Evolutionary conservation across 1,140 invertebrate genomes (phyloP), one percentile per base, ranked within the genome.

Genomic region (Drosophila sp.): DNA sequence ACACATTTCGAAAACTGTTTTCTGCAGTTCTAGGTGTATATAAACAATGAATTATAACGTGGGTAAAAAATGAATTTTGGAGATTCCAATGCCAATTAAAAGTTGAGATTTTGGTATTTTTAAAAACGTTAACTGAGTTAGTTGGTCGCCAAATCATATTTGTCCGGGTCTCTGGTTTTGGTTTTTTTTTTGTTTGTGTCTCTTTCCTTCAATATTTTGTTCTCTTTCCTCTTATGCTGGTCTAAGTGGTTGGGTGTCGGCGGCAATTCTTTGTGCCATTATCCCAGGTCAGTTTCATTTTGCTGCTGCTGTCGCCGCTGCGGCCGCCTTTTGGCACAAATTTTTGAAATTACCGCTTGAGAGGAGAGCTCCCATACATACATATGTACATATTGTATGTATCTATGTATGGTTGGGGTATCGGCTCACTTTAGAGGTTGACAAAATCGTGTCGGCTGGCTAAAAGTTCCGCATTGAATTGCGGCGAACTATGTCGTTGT

Each of bases 391-490:
- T 41, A 40, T 10, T 40, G 11, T 3, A 40, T 40, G 11, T 40
- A 40, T 40, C 2, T 11, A 40, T 40, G 5, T 44, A 7, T 60
- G 63, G 50, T 61, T 38, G 67, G 64, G 35, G 33, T 62, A 68
- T 64, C 82, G 67, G 78, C 72, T 66, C 74, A 66, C 67, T 80
- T 86, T 56, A 72, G 82, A 87, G 79, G 67, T 82, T 87, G 83
- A 87, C 83, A 79, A 85, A 85, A 79, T 85, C 82, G 83, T 85
- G 82, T 87, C 72, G 70, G 56, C 61, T 57, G 64, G 54, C 33
- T 57, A 23, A 25, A 60, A 84, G 82, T 85, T 85, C 82, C 82
- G 82, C 82, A 87, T 85, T 85, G 82, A 85, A 75, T 75, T 66
- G 82, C 65, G 70, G 35, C 50, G 44, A 85, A 72, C 82, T 78